A percentile compares a stretch with the other conserved stretches of the same genome.
These are phyloP conservation scores for Balanococcus diminutus DNA, from an alignment of 2,888 invertebrate genomes.

Conservation along the genomic window DNA sequence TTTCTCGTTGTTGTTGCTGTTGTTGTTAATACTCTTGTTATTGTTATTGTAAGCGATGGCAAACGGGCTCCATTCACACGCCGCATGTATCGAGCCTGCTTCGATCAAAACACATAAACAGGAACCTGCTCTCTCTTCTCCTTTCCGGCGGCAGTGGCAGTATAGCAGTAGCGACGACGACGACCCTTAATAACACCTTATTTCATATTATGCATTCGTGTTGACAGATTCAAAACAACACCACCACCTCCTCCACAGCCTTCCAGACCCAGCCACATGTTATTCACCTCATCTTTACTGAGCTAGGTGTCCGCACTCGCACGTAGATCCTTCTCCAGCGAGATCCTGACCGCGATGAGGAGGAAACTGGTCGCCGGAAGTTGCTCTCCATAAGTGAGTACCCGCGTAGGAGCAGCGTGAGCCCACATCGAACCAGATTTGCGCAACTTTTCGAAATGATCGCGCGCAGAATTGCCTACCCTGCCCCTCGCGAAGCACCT, in stretches of 20 bases:
- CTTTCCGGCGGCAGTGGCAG: not conserved
- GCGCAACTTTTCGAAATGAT: not conserved
- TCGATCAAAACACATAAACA: slow-evolving; percentile 11
- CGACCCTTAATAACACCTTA: not conserved
- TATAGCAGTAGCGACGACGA: not conserved
- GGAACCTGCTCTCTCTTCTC: not conserved
- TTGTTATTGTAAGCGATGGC: not conserved
- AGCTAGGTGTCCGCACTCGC: not conserved
- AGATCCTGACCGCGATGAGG: too few species aligned
- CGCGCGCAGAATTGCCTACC: not conserved
- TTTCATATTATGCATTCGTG: not conserved
- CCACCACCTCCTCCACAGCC: too few species aligned
- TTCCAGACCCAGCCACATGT: not conserved
- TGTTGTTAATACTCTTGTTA: not conserved
- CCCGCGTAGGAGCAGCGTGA: not conserved
- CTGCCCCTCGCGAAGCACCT: not conserved
- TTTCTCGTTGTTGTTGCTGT: not conserved
- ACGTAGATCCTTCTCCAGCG: not conserved
- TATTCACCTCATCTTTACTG: not conserved
- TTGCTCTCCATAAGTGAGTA: not conserved
- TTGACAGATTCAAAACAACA: not conserved
- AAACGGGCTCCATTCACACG: not conserved
- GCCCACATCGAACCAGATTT: not conserved
- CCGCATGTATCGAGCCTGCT: not conserved
- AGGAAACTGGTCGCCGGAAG: not conserved